phyloP scores from a whole-genome alignment of 2,113 vertebrate species.

The Psittacara wagleri region DNA sequence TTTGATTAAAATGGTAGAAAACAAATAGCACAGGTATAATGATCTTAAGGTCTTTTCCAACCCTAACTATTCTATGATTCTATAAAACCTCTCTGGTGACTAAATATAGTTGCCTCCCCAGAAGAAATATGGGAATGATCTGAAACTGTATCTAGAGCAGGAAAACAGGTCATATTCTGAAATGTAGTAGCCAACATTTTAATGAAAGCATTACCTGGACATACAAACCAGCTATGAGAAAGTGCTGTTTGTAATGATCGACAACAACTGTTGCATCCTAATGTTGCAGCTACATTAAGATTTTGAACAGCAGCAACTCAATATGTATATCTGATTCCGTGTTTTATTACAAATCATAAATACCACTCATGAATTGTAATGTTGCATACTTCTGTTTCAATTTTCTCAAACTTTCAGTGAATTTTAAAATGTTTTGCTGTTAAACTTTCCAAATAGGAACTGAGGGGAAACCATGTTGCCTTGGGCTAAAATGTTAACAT shows the following conservation, averaged over 20 bases:
- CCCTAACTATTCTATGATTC: no score
- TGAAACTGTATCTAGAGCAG: background rate
- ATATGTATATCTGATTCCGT: background rate
- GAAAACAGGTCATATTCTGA: background rate
- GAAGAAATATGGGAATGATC: background rate
- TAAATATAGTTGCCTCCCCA: background rate
- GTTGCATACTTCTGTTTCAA: background rate
- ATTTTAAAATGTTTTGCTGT: background rate
- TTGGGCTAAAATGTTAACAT: background rate
- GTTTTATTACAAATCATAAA: background rate
- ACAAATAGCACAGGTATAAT: background rate
- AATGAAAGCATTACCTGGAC: background rate
- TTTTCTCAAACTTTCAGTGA: background rate
- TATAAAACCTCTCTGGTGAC: background rate
- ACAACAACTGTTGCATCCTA: background rate
- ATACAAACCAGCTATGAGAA: background rate
- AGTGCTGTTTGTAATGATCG: background rate
- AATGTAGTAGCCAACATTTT: background rate
- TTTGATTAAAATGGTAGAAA: background rate
- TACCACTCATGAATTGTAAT: background rate
- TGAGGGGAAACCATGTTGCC: background rate
- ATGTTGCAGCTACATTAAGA: background rate
- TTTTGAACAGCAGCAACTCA: background rate
- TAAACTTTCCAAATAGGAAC: background rate
- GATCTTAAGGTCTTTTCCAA: no score